Base-by-base conservation (phyloP, 1,140 invertebrate species). In the Meloidogyne hapla region DNA sequence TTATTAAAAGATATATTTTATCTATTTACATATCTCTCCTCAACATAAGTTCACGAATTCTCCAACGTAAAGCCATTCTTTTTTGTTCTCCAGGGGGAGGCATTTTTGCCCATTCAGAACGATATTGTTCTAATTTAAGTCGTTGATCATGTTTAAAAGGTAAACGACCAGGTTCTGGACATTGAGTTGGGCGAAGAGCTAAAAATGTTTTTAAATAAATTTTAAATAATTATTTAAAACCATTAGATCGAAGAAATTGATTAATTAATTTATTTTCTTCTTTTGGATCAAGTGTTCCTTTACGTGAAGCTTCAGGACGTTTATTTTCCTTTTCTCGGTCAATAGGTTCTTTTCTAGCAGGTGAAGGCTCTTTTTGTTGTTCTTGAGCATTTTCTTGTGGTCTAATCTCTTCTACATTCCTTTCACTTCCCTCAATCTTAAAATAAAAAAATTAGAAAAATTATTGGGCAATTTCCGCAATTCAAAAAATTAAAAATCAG, bases 61-160 rank as follows among this genome's bases (percentile, higher is more conserved):
- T 69, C 82, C 82, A 83, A 8, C 82, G 78, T 13, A 85, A 65
- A 13, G 64, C 71, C 13, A 68, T 28, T 33, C 81, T 82, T 33
- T 62, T 69, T 38, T 81, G 71, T 15, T 85, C 83, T 13, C 81
- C 81, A 0, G 82, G 82, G 13, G 76, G 69, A 4, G 83, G 83
- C 23, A 33, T 38, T 61, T 78, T 73, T 18, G 26, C 61, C 82
- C 82, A 83, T 67, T 78, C 77, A 40, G 79, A 25, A 6, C 62
- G 42, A 63, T 83, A 83, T 21, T 67, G 48, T 40, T 84, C 69
- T 18, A 81, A 69, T 13, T 68, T 74, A 10, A 63, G 64, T 18
- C 80, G 70, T 10, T 75, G 73, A 61, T 85, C 83, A 63, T 85
- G 78, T 64, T 72, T 70, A 64, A 77, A 83, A 2, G 82, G 83